These are phyloP conservation scores for Ceratosolen fusciceps DNA, from an alignment of 1,140 invertebrate species.

Conservation along the genomic window DNA sequence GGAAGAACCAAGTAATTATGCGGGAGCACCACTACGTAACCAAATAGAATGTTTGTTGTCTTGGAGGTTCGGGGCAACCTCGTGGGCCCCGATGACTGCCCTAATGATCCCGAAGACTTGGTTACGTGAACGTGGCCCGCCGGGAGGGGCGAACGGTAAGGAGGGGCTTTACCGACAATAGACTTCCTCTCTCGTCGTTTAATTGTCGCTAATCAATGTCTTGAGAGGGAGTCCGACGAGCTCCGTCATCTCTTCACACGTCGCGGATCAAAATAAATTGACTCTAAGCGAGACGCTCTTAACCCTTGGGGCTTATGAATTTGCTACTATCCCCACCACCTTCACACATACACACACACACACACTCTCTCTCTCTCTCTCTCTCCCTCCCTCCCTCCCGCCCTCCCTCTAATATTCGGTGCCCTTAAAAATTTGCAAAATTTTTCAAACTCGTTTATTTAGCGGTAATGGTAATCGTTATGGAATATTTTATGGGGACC, in stretches of 20 bases:
- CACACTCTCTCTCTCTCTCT: too few relatives aligned
- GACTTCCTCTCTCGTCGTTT: not conserved
- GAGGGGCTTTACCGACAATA: not conserved
- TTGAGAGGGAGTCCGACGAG: too few relatives aligned
- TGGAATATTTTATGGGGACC: not conserved
- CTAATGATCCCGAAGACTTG: not conserved
- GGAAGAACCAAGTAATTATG: slow-evolving; percentile 38
- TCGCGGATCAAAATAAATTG: too few relatives aligned
- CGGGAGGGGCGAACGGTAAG: not conserved
- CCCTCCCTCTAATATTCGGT: too few relatives aligned
- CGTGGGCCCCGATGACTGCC: not conserved
- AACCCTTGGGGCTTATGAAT: too few relatives aligned
- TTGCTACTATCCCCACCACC: too few relatives aligned
- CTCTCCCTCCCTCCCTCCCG: too few relatives aligned
- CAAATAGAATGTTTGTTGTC: slow-evolving; percentile 8
- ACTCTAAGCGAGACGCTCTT: too few relatives aligned
- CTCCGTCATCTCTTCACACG: too few relatives aligned
- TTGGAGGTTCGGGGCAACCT: not conserved
- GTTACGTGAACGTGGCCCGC: not conserved
- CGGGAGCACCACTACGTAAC: not conserved
- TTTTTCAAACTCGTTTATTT: not conserved
- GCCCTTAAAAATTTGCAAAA: not conserved
- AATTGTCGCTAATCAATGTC: not conserved
- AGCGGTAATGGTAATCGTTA: not conserved
- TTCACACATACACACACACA: too few relatives aligned